Conservation (phyloP, 2,888 invertebrate genomes). For the Pediacus dermestoides region DNA sequence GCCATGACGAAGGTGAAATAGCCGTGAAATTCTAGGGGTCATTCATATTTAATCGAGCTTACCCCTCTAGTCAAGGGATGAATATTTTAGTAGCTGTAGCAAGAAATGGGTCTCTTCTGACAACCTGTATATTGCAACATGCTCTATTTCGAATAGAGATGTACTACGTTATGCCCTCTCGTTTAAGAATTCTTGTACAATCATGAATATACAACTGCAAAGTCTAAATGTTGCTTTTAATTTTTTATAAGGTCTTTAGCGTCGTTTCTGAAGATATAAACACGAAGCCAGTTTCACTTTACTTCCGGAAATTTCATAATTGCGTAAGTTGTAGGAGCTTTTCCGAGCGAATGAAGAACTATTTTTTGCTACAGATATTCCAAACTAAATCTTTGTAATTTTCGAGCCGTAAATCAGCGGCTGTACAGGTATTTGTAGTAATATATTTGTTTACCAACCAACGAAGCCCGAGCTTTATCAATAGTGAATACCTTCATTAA, state of each 20-base stretch:
- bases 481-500: conserved; percentile 39
- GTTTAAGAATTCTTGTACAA: not conserved
- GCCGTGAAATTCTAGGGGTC: conserved; percentile 37
- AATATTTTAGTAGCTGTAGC: conserved; percentile 38
- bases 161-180: too few relatives aligned
- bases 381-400: too few relatives aligned
- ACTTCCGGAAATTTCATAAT: too few relatives aligned
- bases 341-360: too few relatives aligned
- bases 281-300: too few relatives aligned
- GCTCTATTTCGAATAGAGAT: conserved; percentile 21
- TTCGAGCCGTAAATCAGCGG: too few relatives aligned
- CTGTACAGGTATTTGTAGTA: too few relatives aligned
- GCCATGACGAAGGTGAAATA: conserved; percentile 33
- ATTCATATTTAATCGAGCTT: conserved; percentile 38
- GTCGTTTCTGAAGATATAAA: too few relatives aligned
- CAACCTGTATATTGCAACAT: conserved; percentile 29
- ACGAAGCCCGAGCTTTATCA: conserved; percentile 26
- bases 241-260: conserved; percentile 3
- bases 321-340: too few relatives aligned
- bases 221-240: conserved; percentile 1
- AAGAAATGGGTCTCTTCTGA: conserved; percentile 38
- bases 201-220: conserved; percentile 1
- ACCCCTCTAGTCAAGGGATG: conserved; percentile 38
- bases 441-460: too few relatives aligned
- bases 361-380: too few relatives aligned